These are phyloP conservation scores for Nipponacmea schrenckii DNA, from an alignment of 2,888 invertebrate species.

Conservation along the genomic window DNA sequence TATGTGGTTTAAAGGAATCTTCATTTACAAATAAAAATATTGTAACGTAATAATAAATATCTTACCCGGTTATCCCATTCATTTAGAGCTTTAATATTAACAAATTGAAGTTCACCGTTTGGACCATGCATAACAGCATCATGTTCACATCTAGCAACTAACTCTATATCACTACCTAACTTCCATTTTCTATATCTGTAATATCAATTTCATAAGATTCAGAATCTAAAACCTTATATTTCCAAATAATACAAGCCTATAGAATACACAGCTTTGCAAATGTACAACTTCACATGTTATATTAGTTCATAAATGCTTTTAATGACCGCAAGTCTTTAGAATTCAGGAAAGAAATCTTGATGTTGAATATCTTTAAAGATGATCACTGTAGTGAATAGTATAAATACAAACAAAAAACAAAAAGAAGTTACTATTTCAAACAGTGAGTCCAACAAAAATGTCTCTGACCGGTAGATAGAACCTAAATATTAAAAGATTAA, in stretches of 20 bases:
- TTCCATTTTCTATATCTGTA: slow-evolving; percentile 91
- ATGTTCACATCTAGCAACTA: slow-evolving; percentile 95
- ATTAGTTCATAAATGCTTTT: background rate
- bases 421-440: too few species aligned
- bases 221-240: background rate
- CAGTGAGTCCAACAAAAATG: too few species aligned
- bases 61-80: slow-evolving; percentile 95
- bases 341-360: too few species aligned
- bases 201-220: background rate
- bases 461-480: background rate
- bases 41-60: background rate
- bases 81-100: slow-evolving; percentile 96
- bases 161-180: slow-evolving; percentile 88
- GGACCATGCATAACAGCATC: slow-evolving; percentile 82
- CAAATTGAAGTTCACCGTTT: slow-evolving; percentile 85
- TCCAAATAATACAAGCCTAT: too few species aligned
- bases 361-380: too few species aligned
- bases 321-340: too few species aligned
- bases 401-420: background rate
- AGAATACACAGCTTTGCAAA: background rate
- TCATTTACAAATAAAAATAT: too few species aligned
- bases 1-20: too few species aligned
- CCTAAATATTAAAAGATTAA: background rate
- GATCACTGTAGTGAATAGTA: background rate
- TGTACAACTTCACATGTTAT: background rate